Conservation (phyloP, 2,797 vertebrate genomes). For the Thripadectes ignobilis region DNA sequence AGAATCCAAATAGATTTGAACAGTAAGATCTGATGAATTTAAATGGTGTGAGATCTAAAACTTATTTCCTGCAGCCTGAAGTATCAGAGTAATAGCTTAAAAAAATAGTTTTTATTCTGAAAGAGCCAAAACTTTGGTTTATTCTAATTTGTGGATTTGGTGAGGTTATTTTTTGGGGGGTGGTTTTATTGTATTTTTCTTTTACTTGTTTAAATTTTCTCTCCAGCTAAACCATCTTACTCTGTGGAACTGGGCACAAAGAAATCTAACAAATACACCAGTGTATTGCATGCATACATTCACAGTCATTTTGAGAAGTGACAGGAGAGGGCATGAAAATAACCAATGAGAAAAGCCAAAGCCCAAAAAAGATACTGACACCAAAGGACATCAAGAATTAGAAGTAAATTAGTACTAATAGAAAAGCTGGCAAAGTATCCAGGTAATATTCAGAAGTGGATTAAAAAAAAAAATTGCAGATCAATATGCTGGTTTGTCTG, state of each 20-base stretch:
- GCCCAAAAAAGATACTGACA: neutral
- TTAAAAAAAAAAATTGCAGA: neutral
- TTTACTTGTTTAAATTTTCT: neutral
- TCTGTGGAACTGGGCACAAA: neutral
- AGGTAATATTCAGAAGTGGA: neutral
- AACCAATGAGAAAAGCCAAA: neutral
- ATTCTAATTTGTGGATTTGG: neutral
- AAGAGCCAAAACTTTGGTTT: neutral
- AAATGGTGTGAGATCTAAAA: neutral
- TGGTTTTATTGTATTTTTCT: too few species aligned
- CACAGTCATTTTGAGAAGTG: neutral
- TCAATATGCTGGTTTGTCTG: neutral
- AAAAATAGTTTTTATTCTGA: neutral
- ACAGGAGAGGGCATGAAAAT: neutral
- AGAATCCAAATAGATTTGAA: neutral
- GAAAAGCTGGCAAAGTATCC: neutral
- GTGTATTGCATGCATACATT: neutral
- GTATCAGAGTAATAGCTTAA: neutral
- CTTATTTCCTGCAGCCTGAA: neutral
- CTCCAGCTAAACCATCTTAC: rapidly evolving
- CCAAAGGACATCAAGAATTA: neutral
- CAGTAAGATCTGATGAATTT: neutral
- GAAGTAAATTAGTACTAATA: neutral
- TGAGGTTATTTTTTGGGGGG: neutral
- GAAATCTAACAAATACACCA: neutral